Conservation (phyloP, 2,888 invertebrate species). For the Melieria crassipennis region DNA sequence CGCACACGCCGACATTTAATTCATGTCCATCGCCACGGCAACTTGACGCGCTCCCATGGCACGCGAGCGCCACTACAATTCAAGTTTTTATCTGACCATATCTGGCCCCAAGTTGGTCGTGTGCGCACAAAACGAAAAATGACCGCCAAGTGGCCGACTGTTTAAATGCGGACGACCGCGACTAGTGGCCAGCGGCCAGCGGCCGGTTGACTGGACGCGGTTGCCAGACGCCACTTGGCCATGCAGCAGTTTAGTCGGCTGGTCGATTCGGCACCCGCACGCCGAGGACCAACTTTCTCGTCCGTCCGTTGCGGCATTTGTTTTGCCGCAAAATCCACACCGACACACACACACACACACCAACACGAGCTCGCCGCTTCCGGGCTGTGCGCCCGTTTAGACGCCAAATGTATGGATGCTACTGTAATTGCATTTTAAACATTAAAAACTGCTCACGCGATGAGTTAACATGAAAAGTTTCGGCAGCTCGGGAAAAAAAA, state of each 20-base stretch:
- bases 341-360: background rate
- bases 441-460: slow-evolving; percentile 33
- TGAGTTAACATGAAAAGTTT: slow-evolving; percentile 32
- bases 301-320: slow-evolving; percentile 4
- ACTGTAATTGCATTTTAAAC: slow-evolving; percentile 32
- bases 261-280: no score
- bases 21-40: background rate
- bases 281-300: background rate
- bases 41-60: slow-evolving; percentile 17
- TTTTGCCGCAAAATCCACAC: slow-evolving; percentile 1
- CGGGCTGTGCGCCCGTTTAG: no score
- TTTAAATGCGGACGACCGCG: slow-evolving; percentile 40
- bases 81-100: slow-evolving; percentile 26
- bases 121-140: slow-evolving; percentile 37
- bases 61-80: slow-evolving; percentile 5
- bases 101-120: slow-evolving; percentile 13
- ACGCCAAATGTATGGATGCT: slow-evolving; percentile 15
- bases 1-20: no score
- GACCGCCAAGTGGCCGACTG: slow-evolving; percentile 47
- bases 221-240: background rate
- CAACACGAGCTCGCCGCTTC: no score
- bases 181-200: slow-evolving; percentile 3
- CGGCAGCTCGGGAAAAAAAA: slow-evolving; percentile 9
- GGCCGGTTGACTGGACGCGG: background rate
- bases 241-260: background rate